Conservation (phyloP, 2,797 vertebrate genomes). For the Percopsis omiscomaycus region DNA sequence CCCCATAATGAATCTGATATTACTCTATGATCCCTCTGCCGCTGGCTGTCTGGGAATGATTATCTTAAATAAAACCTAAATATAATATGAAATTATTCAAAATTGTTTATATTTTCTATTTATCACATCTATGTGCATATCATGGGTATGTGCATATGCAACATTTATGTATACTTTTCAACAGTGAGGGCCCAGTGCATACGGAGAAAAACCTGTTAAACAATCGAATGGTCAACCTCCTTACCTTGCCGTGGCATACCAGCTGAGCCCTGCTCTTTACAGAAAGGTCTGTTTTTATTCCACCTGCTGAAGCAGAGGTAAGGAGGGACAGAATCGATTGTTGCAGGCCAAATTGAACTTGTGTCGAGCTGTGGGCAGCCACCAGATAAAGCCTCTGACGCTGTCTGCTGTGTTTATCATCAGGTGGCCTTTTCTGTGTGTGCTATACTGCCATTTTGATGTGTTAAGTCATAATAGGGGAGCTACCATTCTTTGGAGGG, state of each 20-base stretch:
- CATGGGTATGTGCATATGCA: no score
- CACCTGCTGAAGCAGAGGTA: slow-evolving; percentile 65
- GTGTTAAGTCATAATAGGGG: slow-evolving; percentile 84
- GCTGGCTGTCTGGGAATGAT: slow-evolving; percentile 48
- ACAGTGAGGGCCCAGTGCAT: not conserved
- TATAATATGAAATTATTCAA: no score
- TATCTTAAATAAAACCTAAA: not conserved
- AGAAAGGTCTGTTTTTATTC: slow-evolving; percentile 75
- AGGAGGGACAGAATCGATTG: slow-evolving; percentile 79
- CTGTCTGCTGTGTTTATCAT: slow-evolving; percentile 81
- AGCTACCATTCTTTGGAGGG: slow-evolving; percentile 75
- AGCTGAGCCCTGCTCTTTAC: slow-evolving; percentile 74
- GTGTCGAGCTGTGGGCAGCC: slow-evolving; percentile 74
- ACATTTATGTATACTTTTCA: no score
- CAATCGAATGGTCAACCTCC: slow-evolving; percentile 25
- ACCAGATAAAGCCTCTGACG: slow-evolving; percentile 74
- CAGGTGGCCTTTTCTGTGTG: slow-evolving; percentile 83
- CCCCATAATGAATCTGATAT: slow-evolving; percentile 59
- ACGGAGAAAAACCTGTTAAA: not conserved
- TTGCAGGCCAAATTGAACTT: slow-evolving; percentile 80
- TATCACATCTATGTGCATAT: no score
- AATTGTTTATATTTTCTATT: no score
- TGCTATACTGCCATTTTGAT: slow-evolving; percentile 80
- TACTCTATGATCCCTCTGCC: slow-evolving; percentile 37
- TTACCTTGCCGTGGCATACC: slow-evolving; percentile 53